Evolutionary conservation across 2,113 vertebrate species (phyloP).

Genomic region (Colinus virginianus): DNA sequence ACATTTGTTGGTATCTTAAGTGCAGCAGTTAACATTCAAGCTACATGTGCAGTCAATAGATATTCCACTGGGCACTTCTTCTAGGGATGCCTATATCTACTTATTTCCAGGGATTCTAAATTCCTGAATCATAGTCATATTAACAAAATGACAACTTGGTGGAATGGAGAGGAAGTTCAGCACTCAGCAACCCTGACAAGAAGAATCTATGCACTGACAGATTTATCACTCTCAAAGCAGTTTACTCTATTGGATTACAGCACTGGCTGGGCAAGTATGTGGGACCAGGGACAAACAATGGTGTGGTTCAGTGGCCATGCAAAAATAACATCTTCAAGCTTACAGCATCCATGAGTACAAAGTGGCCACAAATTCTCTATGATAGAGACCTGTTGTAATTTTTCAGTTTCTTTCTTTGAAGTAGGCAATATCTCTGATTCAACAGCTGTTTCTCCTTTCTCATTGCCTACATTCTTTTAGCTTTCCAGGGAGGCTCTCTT

Average conservation of each 20-base stretch:
- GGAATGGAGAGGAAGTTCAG: not conserved
- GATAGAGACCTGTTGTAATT: not conserved
- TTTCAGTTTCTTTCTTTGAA: not conserved
- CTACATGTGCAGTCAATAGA: not conserved
- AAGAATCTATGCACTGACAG: not conserved
- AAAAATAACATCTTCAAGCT: not conserved
- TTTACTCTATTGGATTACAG: not conserved
- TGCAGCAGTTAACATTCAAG: not conserved
- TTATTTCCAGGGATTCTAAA: not conserved
- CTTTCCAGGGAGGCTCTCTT: not conserved
- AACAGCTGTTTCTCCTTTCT: not conserved
- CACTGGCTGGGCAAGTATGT: not conserved
- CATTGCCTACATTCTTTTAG: not conserved
- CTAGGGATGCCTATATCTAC: not conserved
- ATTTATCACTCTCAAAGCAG: not conserved
- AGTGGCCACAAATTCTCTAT: not conserved
- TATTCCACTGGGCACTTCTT: not conserved
- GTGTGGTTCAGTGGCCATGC: not conserved
- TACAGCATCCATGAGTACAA: not conserved
- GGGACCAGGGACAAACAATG: not conserved
- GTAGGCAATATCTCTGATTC: not conserved
- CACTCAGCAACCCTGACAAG: not conserved
- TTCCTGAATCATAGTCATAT: not conserved
- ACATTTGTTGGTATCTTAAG: not conserved
- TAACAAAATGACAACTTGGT: not conserved